Percentiles rank a stretch among this genome's conserved stretches.
These are phyloP conservation scores for Cydia splendana DNA, from an alignment of 1,140 invertebrate genomes.

Conservation along the genomic window DNA sequence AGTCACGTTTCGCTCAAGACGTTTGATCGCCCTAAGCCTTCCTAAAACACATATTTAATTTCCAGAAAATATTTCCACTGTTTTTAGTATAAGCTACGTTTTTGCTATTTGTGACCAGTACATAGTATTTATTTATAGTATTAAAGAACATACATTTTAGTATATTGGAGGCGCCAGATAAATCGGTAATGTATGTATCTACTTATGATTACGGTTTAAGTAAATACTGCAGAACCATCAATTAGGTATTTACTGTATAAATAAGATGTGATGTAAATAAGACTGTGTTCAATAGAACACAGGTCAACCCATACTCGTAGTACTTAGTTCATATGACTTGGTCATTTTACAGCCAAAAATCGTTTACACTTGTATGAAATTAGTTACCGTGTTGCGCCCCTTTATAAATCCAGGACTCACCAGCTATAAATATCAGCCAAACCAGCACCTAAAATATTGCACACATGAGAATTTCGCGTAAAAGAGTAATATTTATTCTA, in stretches of 20 bases:
- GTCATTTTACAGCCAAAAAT: neutral
- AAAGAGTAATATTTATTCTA: conserved; percentile 47
- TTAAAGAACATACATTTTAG: too few species aligned
- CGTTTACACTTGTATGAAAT: conserved; percentile 8
- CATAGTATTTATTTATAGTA: neutral
- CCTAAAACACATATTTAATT: conserved; percentile 2
- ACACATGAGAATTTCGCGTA: conserved; percentile 55
- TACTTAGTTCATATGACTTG: neutral
- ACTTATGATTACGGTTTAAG: too few species aligned
- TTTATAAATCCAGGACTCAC: conserved; percentile 57
- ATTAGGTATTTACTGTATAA: conserved; percentile 6
- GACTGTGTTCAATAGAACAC: too few species aligned
- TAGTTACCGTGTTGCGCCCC: conserved; percentile 38
- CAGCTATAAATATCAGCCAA: conserved; percentile 61
- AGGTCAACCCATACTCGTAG: neutral
- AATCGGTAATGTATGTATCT: too few species aligned
- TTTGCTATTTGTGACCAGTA: neutral
- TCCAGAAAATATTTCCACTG: neutral
- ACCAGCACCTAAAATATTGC: conserved; percentile 58
- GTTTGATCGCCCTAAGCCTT: neutral
- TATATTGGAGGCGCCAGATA: too few species aligned
- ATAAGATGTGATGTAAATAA: too few species aligned
- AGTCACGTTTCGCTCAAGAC: neutral
- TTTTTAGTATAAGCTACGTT: neutral
- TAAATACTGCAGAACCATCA: too few species aligned